A percentile compares a stretch with the other conserved stretches of the same genome.
phyloP scores from a whole-genome alignment of 2,797 vertebrate species.

The Sciurus carolinensis region DNA sequence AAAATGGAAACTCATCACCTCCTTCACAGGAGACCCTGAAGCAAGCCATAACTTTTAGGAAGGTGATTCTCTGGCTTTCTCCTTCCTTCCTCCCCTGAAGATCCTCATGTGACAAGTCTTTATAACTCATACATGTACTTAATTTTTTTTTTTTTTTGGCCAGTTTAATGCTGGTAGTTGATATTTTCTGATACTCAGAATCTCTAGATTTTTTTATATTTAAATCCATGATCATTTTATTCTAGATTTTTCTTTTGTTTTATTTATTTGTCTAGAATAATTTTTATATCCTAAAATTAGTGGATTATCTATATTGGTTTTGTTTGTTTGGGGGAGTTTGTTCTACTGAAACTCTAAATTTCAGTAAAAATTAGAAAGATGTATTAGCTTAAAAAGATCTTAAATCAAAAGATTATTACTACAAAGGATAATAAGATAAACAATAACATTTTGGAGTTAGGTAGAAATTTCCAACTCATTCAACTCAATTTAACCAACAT shows the following conservation, averaged over 20 bases:
- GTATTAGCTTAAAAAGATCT: background rate
- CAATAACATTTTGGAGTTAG: background rate
- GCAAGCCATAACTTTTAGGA: too few relatives aligned
- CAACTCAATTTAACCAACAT: background rate
- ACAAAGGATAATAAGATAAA: background rate
- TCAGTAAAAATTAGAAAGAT: background rate
- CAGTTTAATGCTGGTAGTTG: background rate
- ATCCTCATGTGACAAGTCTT: background rate
- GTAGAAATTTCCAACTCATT: conserved; percentile 1
- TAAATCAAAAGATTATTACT: background rate
- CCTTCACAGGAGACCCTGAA: too few relatives aligned
- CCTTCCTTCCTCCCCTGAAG: background rate
- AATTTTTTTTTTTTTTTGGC: background rate
- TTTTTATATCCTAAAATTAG: background rate
- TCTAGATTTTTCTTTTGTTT: background rate
- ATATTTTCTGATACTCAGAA: background rate
- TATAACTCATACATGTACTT: background rate
- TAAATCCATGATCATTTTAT: background rate
- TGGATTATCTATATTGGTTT: background rate
- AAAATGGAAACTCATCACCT: too few relatives aligned
- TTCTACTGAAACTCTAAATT: background rate
- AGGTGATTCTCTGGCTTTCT: background rate
- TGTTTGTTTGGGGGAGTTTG: background rate
- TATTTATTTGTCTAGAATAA: background rate
- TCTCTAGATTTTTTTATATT: background rate